Percentiles rank a stretch among this genome's conserved stretches.
Evolutionary conservation across 2,888 invertebrate genomes (phyloP).

Genomic region (Metalampra italica): DNA sequence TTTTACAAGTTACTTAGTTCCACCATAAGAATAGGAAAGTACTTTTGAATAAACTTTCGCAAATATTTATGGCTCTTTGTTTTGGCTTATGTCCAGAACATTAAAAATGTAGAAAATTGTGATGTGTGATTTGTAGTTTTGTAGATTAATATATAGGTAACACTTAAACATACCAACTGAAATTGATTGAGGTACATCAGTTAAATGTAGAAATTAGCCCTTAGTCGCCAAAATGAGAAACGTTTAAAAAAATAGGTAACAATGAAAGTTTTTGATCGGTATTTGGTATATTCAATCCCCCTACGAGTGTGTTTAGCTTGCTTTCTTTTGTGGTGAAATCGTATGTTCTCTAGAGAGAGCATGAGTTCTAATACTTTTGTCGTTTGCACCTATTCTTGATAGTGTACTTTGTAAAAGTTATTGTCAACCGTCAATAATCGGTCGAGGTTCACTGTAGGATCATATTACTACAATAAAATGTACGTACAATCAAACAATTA

Average conservation of each 20-base stretch:
- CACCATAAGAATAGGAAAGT: background rate
- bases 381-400: background rate
- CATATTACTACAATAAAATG: too few species aligned
- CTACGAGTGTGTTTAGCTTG: constrained; percentile 16
- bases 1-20: background rate
- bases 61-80: background rate
- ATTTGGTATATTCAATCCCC: background rate
- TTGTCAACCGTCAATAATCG: too few species aligned
- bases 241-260: too few species aligned
- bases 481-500: too few species aligned
- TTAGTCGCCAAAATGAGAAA: too few species aligned
- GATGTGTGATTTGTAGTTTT: background rate
- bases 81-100: constrained; percentile 8
- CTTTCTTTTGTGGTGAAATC: constrained; percentile 32
- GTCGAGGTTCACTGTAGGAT: too few species aligned
- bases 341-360: constrained; percentile 30
- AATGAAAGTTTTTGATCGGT: too few species aligned
- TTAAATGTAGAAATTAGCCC: too few species aligned
- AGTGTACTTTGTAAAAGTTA: too few species aligned
- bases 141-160: too few species aligned
- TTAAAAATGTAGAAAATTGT: background rate
- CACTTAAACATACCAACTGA: too few species aligned
- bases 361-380: constrained; percentile 27
- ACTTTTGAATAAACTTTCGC: background rate
- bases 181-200: too few species aligned